These are phyloP conservation scores for Penaeus indicus DNA, from an alignment of 1,140 invertebrate genomes.

Conservation along the genomic window DNA sequence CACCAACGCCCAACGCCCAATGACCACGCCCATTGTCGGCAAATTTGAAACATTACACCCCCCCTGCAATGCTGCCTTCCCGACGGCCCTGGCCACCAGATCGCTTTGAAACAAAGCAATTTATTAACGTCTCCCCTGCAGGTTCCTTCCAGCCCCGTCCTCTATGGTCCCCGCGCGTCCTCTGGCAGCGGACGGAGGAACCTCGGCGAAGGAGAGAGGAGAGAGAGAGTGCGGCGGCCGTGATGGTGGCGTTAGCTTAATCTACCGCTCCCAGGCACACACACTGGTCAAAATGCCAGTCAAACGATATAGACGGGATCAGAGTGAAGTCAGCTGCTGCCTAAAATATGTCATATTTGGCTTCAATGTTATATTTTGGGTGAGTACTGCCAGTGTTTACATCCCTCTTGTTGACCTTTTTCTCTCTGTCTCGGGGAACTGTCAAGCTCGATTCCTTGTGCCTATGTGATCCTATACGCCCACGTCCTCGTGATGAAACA, in stretches of 20 bases:
- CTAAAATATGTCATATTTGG: conserved; percentile 97
- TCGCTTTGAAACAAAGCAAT: neutral
- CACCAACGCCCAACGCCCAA: no score
- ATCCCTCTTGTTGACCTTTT: conserved; percentile 32
- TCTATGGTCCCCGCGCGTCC: conserved; percentile 10
- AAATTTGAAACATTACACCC: no score
- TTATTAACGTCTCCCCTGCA: neutral
- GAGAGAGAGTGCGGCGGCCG: neutral
- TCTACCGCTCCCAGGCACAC: conserved; percentile 35
- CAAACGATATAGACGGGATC: conserved; percentile 75
- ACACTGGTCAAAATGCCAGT: conserved; percentile 63
- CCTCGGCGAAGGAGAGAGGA: neutral
- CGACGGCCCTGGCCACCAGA: neutral
- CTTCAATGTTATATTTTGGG: conserved; percentile 98
- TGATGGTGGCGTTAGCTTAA: conserved; percentile 44
- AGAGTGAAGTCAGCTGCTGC: conserved; percentile 96
- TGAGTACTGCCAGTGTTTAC: conserved; percentile 73
- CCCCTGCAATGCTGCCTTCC: no score
- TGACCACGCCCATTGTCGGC: no score
- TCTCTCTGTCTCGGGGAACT: neutral
- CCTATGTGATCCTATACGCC: neutral
- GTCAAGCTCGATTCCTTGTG: neutral
- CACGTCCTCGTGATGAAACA: no score
- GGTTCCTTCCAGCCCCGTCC: neutral
- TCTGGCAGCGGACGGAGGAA: conserved; percentile 33